These are phyloP conservation scores for Xenus cinereus DNA, from an alignment of 2,113 vertebrate genomes.

Conservation along the genomic window DNA sequence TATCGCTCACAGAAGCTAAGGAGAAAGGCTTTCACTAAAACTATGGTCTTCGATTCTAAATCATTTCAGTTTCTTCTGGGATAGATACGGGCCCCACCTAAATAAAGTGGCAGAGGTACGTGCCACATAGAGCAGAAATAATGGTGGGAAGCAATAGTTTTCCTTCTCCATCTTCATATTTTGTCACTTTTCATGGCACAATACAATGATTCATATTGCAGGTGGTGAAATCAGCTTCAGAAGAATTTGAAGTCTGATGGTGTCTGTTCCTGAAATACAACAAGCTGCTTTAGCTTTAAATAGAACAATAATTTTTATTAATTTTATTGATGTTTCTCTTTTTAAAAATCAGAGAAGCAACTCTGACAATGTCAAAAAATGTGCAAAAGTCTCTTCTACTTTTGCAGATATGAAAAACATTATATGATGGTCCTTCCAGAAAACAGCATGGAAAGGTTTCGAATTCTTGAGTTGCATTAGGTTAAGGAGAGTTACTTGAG, in stretches of 20 bases:
- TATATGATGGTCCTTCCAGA: neutral
- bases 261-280: neutral
- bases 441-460: neutral
- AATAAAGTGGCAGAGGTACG: neutral
- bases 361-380: neutral
- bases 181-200: neutral
- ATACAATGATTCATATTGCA: neutral
- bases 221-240: neutral
- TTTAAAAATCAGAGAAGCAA: neutral
- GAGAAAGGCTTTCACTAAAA: neutral
- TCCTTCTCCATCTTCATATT: neutral
- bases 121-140: neutral
- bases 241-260: neutral
- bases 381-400: neutral
- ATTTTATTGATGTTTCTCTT: neutral
- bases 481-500: neutral
- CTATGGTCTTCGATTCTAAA: neutral
- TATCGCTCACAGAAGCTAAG: neutral
- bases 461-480: neutral
- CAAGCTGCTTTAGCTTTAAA: neutral
- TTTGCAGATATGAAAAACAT: neutral
- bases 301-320: neutral
- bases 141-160: neutral
- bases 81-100: too few species aligned
- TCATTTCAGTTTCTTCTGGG: neutral